Evolutionary conservation across 2,888 invertebrate genomes (phyloP), one percentile per base, ranked within the genome.

Genomic region (Pseudoips prasinana): DNA sequence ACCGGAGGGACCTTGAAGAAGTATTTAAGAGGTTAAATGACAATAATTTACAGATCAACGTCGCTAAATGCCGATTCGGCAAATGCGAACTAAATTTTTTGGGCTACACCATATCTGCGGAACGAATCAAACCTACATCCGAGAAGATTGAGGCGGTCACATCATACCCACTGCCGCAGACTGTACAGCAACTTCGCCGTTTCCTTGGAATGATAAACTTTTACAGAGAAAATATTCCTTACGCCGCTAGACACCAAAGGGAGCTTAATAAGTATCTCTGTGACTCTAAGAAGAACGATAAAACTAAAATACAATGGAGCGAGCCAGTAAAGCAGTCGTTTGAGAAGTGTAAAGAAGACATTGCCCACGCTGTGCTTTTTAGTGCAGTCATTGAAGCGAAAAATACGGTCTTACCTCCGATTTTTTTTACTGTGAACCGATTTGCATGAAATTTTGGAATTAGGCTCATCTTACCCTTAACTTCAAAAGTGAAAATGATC

Each of bases 261-360:
- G 9, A 20, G 11, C 23, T 42, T 7, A 38, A 19, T 14, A 23
- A 25, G 7, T 37, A 33, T 6, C 19, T 42, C 1, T 11, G 31
- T 3, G 9, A 10, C 1, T 7, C 33, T 1, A 37, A 42, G 6
- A 41, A 33, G 10, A 28, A 30, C 0, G 33, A 41, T n/a, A 37
- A 37, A 10, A 8, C 26, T 1, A 10, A 10, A 5, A 39, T 40
- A 7, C 0, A 1, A 2, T 40, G 32, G 40, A 26, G 11, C 1
- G 25, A 29, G 6, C 8, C 10, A 4, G 25, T 27, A 4, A 27
- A 27, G 4, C 5, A n/a, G 4, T 32, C 35, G 6, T 43, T 39
- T 10, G 18, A 24, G 1, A 11, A 42, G 7, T 38, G 32, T 10
- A 39, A 35, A 17, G 9, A 7, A 3, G 14, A 22, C 10, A 19